Base-by-base conservation (phyloP, 1,140 invertebrate species). In the Zophobas atratus region DNA sequence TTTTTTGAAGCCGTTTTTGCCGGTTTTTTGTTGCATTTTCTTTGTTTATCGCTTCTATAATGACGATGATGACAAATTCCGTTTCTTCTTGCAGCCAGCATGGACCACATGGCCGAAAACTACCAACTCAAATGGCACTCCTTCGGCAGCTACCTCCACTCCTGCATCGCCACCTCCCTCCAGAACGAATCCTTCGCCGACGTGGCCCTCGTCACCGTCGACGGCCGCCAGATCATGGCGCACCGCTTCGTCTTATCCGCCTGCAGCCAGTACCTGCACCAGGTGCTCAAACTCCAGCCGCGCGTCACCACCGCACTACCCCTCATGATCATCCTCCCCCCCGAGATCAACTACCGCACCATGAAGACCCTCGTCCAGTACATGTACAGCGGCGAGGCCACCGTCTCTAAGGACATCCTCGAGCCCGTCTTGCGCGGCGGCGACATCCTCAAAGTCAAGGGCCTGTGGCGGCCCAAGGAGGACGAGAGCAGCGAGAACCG, bases 51-150 rank as follows among this genome's bases (percentile, higher is more conserved):
- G 20, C 20, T 20, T 20, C 20, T 20, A 20, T 20, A 20, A 20
- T 0, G 20, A 20, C 20, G 20, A 20, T 20, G 20, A 20, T 20
- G 20, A 0, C 20, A 20, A 20, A 20, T 20, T 20, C 20, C 20
- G n/a, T 51, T 51, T 43, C 33, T 43, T 41, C 33, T 67, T 0
- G 8, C 33, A 43, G 60, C 39, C 38, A 8, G 8, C 60, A 82
- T 83, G 77, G 82, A 81, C 5, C 75, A 79, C 70, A 80, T 82
- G 6, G 81, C 83, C 43, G 94, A 95, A 84, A 95, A 94, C 81
- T 95, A 95, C 86, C 94, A 95, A 86, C 88, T 96, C 20, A 95
- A 95, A 89, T 95, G 94, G 94, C 93, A 94, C 85, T 95, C 94
- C 74, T 94, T 95, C 86, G 91, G 92, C 80, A 90, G 91, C 34